Conservation (phyloP, 2,797 vertebrate species). For the Pipistrellus pygmaeus region DNA sequence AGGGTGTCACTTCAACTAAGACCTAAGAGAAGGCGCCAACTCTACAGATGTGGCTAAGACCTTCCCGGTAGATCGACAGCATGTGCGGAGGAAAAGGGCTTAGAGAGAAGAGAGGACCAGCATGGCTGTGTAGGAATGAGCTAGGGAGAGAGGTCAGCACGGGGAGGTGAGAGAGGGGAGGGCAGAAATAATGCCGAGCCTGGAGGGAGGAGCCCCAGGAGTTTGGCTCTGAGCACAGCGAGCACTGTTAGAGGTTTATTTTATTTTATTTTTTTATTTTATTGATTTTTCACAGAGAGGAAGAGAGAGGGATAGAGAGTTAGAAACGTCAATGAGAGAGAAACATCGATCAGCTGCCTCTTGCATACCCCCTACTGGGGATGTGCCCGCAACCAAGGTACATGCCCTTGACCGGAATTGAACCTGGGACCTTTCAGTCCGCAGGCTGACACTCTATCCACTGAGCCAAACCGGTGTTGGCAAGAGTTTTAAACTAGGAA, state of each 20-base stretch:
- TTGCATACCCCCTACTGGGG: too few relatives aligned
- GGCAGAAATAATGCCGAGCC: neutral
- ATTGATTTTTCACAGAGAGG: too few relatives aligned
- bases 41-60: neutral
- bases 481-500: neutral
- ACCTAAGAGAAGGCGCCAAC: neutral
- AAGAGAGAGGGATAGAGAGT: too few relatives aligned
- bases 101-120: neutral
- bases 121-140: neutral
- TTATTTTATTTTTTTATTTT: too few relatives aligned
- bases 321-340: too few relatives aligned
- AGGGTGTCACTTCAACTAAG: neutral
- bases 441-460: too few relatives aligned
- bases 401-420: too few relatives aligned
- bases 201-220: neutral
- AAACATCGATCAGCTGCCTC: too few relatives aligned
- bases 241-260: neutral
- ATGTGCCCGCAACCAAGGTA: too few relatives aligned
- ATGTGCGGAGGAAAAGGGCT: rapidly evolving
- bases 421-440: too few relatives aligned
- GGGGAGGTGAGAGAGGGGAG: neutral
- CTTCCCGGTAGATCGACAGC: neutral
- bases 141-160: neutral
- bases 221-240: neutral
- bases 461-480: too few relatives aligned